phyloP scores from a whole-genome alignment of 2,113 vertebrate species.

The Xenopus laevis region DNA sequence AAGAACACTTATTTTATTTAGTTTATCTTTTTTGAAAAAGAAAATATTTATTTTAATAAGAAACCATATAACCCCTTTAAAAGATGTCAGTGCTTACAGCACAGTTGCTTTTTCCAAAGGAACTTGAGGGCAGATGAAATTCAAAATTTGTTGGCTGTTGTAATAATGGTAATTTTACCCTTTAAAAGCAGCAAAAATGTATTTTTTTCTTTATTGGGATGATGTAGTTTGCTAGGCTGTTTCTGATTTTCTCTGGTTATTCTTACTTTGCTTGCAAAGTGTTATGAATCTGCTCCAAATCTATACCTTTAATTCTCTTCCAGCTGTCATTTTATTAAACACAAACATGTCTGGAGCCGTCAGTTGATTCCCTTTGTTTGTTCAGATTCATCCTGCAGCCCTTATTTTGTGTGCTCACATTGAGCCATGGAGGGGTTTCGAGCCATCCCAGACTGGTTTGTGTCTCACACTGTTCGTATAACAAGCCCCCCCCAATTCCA shows the following conservation, averaged over 20 bases:
- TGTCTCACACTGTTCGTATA: conserved; percentile 27
- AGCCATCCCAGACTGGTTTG: conserved; percentile 6
- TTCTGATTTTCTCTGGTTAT: background rate
- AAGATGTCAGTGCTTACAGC: no score
- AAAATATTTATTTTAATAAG: no score
- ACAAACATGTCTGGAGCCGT: conserved; percentile 50
- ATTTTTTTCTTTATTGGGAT: no score
- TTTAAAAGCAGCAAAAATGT: no score
- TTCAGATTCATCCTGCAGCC: conserved; percentile 41
- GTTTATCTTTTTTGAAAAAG: no score
- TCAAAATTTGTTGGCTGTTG: no score
- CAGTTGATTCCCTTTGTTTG: conserved; percentile 47
- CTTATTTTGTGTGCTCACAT: background rate
- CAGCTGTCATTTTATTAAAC: conserved; percentile 43
- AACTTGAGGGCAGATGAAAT: no score
- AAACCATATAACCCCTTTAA: no score
- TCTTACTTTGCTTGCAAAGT: background rate
- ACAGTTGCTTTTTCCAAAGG: no score
- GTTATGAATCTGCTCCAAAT: background rate
- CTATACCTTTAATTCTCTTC: conserved; percentile 17
- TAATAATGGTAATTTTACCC: no score
- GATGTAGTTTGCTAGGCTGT: no score
- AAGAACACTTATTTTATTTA: no score
- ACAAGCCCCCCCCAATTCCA: background rate
- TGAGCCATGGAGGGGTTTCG: background rate